Evolutionary conservation across 2,888 invertebrate genomes (phyloP), one percentile per base, ranked within the genome.

Genomic region (Athalia cordata): DNA sequence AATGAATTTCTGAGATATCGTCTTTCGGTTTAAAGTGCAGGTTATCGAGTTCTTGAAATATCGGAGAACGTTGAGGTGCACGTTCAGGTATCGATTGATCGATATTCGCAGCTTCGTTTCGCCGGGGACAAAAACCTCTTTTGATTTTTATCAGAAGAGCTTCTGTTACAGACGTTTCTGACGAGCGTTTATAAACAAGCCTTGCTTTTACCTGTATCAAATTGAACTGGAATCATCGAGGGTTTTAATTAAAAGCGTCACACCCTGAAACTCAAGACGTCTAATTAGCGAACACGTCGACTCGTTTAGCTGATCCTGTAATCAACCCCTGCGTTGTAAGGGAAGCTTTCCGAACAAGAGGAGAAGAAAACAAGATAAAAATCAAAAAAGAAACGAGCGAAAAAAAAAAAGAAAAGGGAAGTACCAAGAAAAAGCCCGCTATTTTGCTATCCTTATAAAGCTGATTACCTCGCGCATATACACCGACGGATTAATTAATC

Each of bases 281-380:
- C 15, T 68, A 68, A 68, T 68, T 55, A 68, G n/a, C 68, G 11
- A 68, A 29, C 68, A 29, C 4, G 52, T 68, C 15, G 52, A 13
- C 43, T 4, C 15, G 68, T 5, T 5, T 52, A n/a, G 3, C 50
- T 11, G 11, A n/a, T 29, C 43, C 9, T 29, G n/a, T 68, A 52
- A 68, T 68, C 4, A 68, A 29, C 49, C 15, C 50, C 3, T 55
- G 55, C n/a, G n/a, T 29, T 29, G 29, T 29, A 29, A 2, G 29
- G 29, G 29, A 29, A 29, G 29, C 29, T 29, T 29, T 29, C 29
- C 29, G 29, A 29, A 29, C 29, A 29, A 29, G 29, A 29, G 29
- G 29, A 29, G 29, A 29, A 29, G 29, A 72, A 9, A 72, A 72
- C 47, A 47, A 59, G 72, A 13, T 45, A 59, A 57, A 59, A 29